Base-by-base conservation (phyloP, 2,888 invertebrate genomes). In the Thyatira batis region DNA sequence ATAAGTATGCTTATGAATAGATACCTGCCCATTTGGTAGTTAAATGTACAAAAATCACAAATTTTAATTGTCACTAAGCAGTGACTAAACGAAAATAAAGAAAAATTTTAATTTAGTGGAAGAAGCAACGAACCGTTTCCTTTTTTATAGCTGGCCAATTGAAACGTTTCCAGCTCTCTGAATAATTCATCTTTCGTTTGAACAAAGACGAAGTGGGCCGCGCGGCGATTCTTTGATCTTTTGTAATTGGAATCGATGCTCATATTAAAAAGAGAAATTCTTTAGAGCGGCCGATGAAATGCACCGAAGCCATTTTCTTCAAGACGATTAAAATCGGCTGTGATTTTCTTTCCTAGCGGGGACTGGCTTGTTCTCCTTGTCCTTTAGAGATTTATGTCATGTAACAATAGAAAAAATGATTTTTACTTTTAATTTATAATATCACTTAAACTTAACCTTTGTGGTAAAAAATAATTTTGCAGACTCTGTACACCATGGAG, bases 241-340 rank as follows among this genome's bases (percentile, higher is more conserved):
- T 92, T 92, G 92, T 92, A 92, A 92, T 92, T 92, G 91, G 89
- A 92, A 92, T 92, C 92, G 92, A 92, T 92, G 92, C 91, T 91
- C 90, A 89, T 90, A 91, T 91, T 92, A 91, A 91, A 92, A 91
- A 89, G 89, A 89, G 82, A 84, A 88, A 85, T 86, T 87, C 87
- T 84, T 85, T 83, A 79, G 76, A 83, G 76, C 81, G 74, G 81
- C 84, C 85, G 86, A 87, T 87, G 87, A 89, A 89, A 89, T 90
- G 89, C 90, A 90, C 80, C 87, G 84, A 85, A 87, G 87, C 88
- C 87, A 87, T 87, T 89, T 85, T 78, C 80, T 85, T 81, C 78
- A 80, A 87, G 86, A 78, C 87, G 87, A 89, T 88, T 89, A 89
- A 73, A 73, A 79, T 70, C 76, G 71, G 77, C 80, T 71, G 76